Base-by-base conservation (phyloP, 2,797 vertebrate species). In the Tangara arthus region DNA sequence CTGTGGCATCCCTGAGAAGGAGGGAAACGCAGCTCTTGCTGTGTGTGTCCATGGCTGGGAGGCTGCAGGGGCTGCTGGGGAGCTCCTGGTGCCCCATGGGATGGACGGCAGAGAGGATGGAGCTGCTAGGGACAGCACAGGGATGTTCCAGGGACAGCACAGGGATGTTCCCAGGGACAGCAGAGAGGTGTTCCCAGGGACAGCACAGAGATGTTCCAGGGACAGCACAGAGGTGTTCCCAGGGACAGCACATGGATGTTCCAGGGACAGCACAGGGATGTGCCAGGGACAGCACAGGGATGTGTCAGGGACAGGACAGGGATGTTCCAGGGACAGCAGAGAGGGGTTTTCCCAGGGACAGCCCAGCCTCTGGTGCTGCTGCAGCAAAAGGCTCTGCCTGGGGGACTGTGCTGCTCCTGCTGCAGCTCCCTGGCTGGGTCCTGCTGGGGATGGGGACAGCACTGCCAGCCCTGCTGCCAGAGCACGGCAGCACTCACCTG, bases 111-210 rank as follows among this genome's bases (percentile, higher is more conserved):
- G 44, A 50, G 4, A 11, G 39, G 56, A 16, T 19, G 37, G 59
- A 76, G 26, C 30, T 49, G 41, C 9, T 0, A 2, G 3, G 46
- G 34, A 11, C 39, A 53, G 52, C 37, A 17, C 0, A 1, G 30
- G 28, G 34, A 1, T 3, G 26, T 8, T 8, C 46, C 24, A 5
- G 5, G 27, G 37, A 49, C 8, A 75, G 23, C 49, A 28, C 2
- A 3, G 22, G 12, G 44, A 12, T 46, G 44, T 23, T 4, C 44
- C 42, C 42, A 44, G 19, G 42, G 42, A 11, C 42, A 44, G 42
- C 42, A 44, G 5, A 21, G 42, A 2, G 20, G 4, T 44, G 26
- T 9, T 4, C 24, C 47, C 24, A 49, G 15, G 46, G 46, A 24
- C 46, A 47, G 46, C 46, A 24, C 46, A 46, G 46, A 4, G 46